phyloP scores from a whole-genome alignment of 2,113 vertebrate genomes.

The Cryptotis parvus region DNA sequence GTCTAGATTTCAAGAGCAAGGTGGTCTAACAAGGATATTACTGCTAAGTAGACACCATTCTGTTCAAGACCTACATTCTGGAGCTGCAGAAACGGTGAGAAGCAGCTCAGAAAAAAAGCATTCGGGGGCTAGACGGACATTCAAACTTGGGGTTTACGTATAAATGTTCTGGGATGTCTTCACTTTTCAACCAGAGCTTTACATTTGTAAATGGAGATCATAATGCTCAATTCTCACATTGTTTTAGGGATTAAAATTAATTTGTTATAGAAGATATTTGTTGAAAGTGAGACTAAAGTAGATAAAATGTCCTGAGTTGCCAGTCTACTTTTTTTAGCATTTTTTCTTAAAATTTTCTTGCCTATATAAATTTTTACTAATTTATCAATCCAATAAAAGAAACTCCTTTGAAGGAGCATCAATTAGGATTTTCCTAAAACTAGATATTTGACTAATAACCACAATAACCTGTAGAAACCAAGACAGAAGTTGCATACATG shows the following conservation, averaged over 20 bases:
- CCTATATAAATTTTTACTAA: conserved; percentile 47
- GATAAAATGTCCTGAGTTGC: neutral
- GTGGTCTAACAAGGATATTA: no score
- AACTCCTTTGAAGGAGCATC: conserved; percentile 31
- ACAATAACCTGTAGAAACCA: conserved; percentile 39
- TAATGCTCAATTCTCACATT: neutral
- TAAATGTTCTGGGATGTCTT: neutral
- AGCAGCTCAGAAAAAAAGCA: neutral
- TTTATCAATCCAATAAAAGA: conserved; percentile 61
- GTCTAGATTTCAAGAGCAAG: neutral
- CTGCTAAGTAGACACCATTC: neutral
- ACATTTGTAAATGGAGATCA: neutral
- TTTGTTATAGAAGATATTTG: conserved; percentile 33
- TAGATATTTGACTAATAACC: conserved; percentile 8
- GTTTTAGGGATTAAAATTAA: conserved; percentile 20
- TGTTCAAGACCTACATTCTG: neutral
- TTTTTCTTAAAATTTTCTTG: conserved; percentile 36
- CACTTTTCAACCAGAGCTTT: conserved; percentile 16
- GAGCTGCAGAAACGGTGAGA: neutral
- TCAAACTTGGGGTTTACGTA: neutral
- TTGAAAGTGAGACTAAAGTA: neutral
- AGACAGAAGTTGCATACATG: neutral
- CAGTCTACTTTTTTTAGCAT: neutral
- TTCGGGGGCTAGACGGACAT: neutral
- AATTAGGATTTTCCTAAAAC: neutral